phyloP scores from a whole-genome alignment of 2,797 vertebrate genomes.

The Hippoglossus hippoglossus region DNA sequence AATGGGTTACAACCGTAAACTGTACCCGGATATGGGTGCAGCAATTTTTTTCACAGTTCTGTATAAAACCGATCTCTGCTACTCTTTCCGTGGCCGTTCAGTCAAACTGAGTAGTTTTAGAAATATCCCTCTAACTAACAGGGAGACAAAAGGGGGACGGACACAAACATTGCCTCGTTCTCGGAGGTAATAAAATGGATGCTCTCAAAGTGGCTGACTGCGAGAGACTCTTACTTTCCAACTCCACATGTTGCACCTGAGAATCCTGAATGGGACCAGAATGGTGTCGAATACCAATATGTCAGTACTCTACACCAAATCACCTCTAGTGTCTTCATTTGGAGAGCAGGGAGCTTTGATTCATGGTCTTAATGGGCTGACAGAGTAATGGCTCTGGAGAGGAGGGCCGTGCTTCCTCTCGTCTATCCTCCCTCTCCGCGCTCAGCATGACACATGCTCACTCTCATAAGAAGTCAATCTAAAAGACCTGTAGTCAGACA shows the following conservation, averaged over 20 bases:
- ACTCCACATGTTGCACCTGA: slow-evolving; percentile 1
- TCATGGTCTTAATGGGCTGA: slow-evolving; percentile 37
- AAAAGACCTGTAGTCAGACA: slow-evolving; percentile 33
- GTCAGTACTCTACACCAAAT: slow-evolving; percentile 26
- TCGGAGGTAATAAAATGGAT: slow-evolving; percentile 5
- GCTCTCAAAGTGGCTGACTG: slow-evolving; percentile 22
- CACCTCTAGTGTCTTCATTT: slow-evolving; percentile 17
- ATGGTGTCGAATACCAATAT: background rate
- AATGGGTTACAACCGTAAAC: no score
- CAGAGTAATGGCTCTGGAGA: slow-evolving; percentile 27
- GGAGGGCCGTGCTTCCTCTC: slow-evolving; percentile 19
- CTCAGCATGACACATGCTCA: slow-evolving; percentile 26
- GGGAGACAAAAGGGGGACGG: background rate
- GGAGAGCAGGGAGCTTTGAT: slow-evolving; percentile 29
- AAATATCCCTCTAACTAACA: background rate
- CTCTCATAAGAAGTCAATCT: slow-evolving; percentile 30
- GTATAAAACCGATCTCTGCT: background rate
- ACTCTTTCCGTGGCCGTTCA: background rate
- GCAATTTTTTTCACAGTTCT: no score
- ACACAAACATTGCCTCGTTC: background rate
- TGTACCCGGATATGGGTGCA: no score
- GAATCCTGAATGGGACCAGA: slow-evolving; percentile 7
- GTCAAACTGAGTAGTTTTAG: background rate
- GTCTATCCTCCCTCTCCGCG: slow-evolving; percentile 24
- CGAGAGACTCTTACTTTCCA: slow-evolving; percentile 2